phyloP scores from a whole-genome alignment of 1,140 invertebrate species.

The Drosophila takahashii region DNA sequence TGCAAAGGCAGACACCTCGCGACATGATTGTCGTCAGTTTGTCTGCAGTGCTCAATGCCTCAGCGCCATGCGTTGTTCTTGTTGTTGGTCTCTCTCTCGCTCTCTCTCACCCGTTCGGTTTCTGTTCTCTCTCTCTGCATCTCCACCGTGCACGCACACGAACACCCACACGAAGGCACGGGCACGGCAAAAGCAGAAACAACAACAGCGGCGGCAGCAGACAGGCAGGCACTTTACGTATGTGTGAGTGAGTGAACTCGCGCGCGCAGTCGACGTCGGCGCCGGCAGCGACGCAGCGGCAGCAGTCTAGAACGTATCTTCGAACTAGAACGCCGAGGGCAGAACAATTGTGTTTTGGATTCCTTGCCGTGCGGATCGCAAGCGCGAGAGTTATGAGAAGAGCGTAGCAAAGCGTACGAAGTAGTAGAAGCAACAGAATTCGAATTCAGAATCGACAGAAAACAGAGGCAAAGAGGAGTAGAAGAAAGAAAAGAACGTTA shows the following conservation, averaged over 20 bases:
- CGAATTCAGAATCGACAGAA: background rate
- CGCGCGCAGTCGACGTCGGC: conserved; percentile 28
- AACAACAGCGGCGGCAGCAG: conserved; percentile 17
- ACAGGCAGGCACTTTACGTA: conserved; percentile 24
- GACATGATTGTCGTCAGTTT: conserved; percentile 79
- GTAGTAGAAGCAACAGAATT: background rate
- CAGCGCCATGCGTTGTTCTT: conserved; percentile 48
- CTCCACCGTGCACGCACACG: background rate
- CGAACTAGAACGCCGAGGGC: conserved; percentile 78
- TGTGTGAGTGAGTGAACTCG: conserved; percentile 33
- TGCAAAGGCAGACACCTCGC: conserved; percentile 69
- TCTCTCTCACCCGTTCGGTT: background rate
- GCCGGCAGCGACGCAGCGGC: conserved; percentile 26
- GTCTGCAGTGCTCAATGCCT: conserved; percentile 62
- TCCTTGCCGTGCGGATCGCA: conserved; percentile 81
- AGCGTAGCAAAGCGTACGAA: conserved; percentile 26
- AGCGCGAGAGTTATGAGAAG: conserved; percentile 64
- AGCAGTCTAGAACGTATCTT: conserved; percentile 82
- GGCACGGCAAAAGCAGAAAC: conserved; percentile 12
- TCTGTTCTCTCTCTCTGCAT: background rate
- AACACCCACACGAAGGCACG: conserved; percentile 7
- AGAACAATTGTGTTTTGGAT: conserved; percentile 84
- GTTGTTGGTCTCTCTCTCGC: conserved; percentile 29
- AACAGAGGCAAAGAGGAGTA: conserved; percentile 8
- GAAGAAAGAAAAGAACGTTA: background rate